Evolutionary conservation across 1,140 invertebrate genomes (phyloP).

Genomic region (Formica selysi): DNA sequence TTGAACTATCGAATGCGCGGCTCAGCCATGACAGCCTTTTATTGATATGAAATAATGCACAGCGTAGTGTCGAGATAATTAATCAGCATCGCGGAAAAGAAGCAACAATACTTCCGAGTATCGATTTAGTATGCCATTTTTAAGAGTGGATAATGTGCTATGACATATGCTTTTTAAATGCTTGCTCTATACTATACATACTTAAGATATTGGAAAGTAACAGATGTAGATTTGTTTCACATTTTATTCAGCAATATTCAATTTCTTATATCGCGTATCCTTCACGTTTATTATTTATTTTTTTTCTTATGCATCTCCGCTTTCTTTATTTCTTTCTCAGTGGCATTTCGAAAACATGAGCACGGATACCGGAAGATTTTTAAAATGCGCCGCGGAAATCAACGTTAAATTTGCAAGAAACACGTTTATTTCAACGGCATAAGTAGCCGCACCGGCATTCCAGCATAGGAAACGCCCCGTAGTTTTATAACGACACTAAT

Average conservation of each 20-base stretch:
- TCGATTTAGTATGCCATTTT: too few relatives aligned
- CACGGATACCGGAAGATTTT: conserved; percentile 27
- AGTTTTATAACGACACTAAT: conserved; percentile 70
- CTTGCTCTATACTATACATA: neutral
- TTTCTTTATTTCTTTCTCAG: conserved; percentile 11
- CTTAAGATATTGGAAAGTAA: neutral
- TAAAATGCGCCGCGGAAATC: conserved; percentile 46
- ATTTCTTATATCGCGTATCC: neutral
- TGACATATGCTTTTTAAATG: neutral
- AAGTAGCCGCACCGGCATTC: conserved; percentile 29
- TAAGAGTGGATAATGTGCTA: neutral
- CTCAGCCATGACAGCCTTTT: too few relatives aligned
- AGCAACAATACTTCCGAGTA: too few relatives aligned
- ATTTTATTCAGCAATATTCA: conserved; percentile 40
- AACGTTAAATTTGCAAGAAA: conserved; percentile 58
- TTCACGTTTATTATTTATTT: conserved; percentile 27
- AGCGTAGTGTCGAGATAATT: too few relatives aligned
- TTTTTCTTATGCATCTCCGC: conserved; percentile 7
- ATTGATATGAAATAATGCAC: too few relatives aligned
- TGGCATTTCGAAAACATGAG: conserved; percentile 1
- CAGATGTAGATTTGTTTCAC: neutral
- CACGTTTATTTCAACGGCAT: conserved; percentile 56
- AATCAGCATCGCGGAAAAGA: too few relatives aligned
- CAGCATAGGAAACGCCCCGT: conserved; percentile 34
- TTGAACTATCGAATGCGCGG: too few relatives aligned